A percentile compares a stretch with the other conserved stretches of the same genome.
phyloP scores from a whole-genome alignment of 2,797 vertebrate species.

The Kryptopterus vitreolus region DNA sequence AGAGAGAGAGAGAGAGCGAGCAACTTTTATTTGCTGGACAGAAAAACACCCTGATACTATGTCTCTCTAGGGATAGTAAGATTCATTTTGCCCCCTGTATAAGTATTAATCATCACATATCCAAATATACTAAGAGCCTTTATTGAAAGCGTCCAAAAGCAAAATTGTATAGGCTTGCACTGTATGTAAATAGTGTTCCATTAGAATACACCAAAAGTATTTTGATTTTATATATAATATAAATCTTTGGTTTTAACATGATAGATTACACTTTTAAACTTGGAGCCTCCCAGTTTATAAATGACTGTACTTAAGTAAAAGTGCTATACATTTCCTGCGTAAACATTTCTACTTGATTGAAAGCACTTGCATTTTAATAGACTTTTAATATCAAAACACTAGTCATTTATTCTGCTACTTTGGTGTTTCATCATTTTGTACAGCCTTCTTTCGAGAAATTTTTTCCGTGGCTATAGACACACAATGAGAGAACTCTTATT shows the following conservation, averaged over 20 bases:
- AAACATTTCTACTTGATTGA: too few relatives aligned
- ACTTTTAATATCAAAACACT: too few relatives aligned
- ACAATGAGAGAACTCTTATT: too few relatives aligned
- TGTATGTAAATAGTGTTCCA: neutral
- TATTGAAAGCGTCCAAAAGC: neutral
- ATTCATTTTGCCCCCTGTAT: neutral
- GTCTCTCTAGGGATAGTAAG: neutral
- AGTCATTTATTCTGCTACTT: too few relatives aligned
- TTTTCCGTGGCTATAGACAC: too few relatives aligned
- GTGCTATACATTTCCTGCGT: too few relatives aligned
- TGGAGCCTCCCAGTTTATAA: neutral
- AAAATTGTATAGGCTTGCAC: neutral
- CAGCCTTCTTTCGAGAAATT: too few relatives aligned
- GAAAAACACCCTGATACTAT: neutral
- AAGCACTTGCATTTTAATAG: too few relatives aligned
- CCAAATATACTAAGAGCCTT: neutral
- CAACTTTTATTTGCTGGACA: constrained; percentile 1
- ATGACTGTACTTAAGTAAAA: too few relatives aligned
- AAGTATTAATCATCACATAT: neutral
- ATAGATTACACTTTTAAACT: neutral
- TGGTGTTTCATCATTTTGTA: too few relatives aligned
- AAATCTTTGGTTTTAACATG: neutral
- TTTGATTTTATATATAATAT: neutral
- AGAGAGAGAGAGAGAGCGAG: neutral
- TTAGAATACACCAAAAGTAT: neutral